phyloP scores from a whole-genome alignment of 2,113 vertebrate species.

The Eubucco bourcierii region DNA sequence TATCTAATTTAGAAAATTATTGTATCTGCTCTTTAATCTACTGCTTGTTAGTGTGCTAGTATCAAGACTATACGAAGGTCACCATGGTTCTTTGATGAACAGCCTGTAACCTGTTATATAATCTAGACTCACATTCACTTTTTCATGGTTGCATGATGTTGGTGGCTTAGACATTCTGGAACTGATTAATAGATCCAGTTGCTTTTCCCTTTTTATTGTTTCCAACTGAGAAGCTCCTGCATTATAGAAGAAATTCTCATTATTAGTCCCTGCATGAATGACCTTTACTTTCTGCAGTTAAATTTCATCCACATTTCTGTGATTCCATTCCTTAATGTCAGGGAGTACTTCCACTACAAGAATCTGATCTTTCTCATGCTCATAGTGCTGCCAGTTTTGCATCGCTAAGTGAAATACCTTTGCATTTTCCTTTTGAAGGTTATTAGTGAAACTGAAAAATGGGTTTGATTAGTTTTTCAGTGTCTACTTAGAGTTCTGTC shows the following conservation, averaged over 20 bases:
- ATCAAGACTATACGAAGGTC: neutral
- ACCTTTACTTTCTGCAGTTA: conserved; percentile 46
- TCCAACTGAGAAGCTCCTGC: conserved; percentile 29
- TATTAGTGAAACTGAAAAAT: neutral
- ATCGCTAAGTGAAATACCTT: neutral
- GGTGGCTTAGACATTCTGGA: neutral
- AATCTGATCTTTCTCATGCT: neutral
- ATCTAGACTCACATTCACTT: neutral
- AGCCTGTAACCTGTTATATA: neutral
- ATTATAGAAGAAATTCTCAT: conserved; percentile 43
- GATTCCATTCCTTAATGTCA: conserved; percentile 19
- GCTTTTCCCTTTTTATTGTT: conserved; percentile 43
- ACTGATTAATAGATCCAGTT: conserved; percentile 36
- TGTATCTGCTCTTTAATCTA: neutral
- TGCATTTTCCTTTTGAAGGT: neutral
- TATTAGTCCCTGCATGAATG: conserved; percentile 22
- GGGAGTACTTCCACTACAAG: neutral
- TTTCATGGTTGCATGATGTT: neutral
- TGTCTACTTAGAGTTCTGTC: neutral
- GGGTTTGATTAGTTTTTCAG: neutral
- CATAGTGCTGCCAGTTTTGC: neutral
- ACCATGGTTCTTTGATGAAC: neutral
- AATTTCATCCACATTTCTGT: conserved; percentile 15
- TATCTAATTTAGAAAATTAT: conserved; percentile 10
- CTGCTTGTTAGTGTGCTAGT: neutral